phyloP scores from a whole-genome alignment of 2,797 vertebrate species.

The Betta splendens region DNA sequence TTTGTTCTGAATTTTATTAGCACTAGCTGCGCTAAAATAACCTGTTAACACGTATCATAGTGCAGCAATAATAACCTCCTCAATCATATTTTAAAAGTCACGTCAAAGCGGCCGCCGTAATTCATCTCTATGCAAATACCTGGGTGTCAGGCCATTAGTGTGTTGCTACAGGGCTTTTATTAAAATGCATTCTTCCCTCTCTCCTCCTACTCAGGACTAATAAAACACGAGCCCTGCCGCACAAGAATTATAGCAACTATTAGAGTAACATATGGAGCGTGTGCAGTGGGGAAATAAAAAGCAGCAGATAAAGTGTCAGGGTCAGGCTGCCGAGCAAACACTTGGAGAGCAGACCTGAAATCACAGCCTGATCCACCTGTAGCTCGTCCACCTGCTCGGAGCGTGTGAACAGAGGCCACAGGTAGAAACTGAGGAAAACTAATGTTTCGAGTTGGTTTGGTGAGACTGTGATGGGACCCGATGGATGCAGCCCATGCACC shows the following conservation, averaged over 20 bases:
- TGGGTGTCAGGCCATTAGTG: constrained; percentile 91
- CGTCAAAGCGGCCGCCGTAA: constrained; percentile 86
- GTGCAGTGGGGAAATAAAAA: constrained; percentile 95
- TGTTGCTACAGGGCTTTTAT: constrained; percentile 88
- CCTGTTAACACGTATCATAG: constrained; percentile 84
- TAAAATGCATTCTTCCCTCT: constrained; percentile 88
- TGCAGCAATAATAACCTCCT: constrained; percentile 91
- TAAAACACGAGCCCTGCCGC: constrained; percentile 91
- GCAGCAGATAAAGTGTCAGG: constrained; percentile 92
- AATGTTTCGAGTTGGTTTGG: no score
- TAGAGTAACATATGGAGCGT: constrained; percentile 93
- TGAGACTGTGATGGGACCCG: no score
- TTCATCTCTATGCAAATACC: constrained; percentile 98
- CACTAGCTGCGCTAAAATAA: constrained; percentile 82
- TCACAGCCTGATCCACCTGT: constrained; percentile 67
- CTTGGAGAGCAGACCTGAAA: constrained; percentile 86
- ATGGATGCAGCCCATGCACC: no score
- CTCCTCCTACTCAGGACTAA: constrained; percentile 84
- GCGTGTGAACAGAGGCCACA: no score
- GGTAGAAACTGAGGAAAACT: no score
- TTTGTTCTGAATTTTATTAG: constrained; percentile 84
- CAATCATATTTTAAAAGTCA: constrained; percentile 97
- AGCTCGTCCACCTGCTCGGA: constrained; percentile 2
- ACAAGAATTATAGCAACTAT: constrained; percentile 96
- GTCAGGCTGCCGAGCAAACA: constrained; percentile 89